Evolutionary conservation across 2,888 invertebrate species (phyloP).

Genomic region (Lepetodrilus schrolli): DNA sequence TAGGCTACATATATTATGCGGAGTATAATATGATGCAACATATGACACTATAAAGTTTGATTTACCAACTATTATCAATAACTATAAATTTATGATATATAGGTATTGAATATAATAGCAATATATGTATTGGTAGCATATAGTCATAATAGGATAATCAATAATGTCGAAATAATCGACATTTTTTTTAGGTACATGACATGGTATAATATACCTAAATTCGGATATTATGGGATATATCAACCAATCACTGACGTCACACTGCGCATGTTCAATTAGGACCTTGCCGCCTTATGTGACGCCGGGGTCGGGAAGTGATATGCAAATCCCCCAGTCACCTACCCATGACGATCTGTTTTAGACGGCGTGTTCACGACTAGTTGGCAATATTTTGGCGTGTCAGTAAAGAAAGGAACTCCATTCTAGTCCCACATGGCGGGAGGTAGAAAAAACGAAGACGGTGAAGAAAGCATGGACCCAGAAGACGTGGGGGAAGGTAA

Average conservation of each 20-base stretch:
- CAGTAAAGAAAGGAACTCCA: not conserved
- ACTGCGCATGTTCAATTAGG: constrained; percentile 63
- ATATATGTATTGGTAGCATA: too few relatives aligned
- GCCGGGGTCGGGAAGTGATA: constrained; percentile 45
- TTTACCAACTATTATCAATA: too few relatives aligned
- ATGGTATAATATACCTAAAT: constrained; percentile 36
- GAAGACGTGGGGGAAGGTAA: constrained; percentile 59
- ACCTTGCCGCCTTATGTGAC: constrained; percentile 41
- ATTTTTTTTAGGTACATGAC: not conserved
- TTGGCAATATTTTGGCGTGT: not conserved
- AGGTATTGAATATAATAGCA: too few relatives aligned
- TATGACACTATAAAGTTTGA: too few relatives aligned
- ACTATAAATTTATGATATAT: too few relatives aligned
- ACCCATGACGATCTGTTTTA: not conserved
- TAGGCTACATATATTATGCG: too few relatives aligned
- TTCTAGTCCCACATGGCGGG: constrained; percentile 40
- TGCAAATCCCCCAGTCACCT: not conserved
- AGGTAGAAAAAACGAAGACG: constrained; percentile 58
- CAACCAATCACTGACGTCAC: constrained; percentile 64
- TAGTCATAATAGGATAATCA: too few relatives aligned
- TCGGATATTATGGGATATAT: constrained; percentile 65
- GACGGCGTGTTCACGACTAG: not conserved
- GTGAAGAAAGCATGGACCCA: constrained; percentile 61
- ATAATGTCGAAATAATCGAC: not conserved
- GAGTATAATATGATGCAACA: too few relatives aligned